Base-by-base conservation (phyloP, 1,140 invertebrate genomes). In the Ooceraea biroi region DNA sequence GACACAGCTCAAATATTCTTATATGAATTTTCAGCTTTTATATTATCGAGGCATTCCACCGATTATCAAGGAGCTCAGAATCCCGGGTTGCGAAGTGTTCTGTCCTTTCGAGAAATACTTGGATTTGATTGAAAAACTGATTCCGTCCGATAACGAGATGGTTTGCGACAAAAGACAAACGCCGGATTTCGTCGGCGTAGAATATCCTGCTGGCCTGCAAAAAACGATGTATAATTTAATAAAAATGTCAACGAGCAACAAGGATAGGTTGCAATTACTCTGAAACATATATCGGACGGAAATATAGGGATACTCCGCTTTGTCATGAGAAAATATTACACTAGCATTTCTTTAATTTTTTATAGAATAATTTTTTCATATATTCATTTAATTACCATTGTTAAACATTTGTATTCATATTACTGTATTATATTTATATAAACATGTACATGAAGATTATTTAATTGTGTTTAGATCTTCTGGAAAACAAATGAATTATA, bases 11-110 rank as follows among this genome's bases (percentile, higher is more conserved):
- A 65, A 50, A 65, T 57, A 19, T 8, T 11, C 17, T 3, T 58
- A 55, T 27, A 5, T 7, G 1, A 46, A 48, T 66, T 25, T 83
- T 4, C 30, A 91, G 89, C 30, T 91, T 8, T 10, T 85, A 88
- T 96, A 71, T 96, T 94, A 88, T 91, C 95, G 74, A 91, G 95
- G 68, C 95, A 96, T 91, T 90, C 95, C 85, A 92, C 94, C 14
- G 74, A 91, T 92, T 11, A 93, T 95, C 7, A 85, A 91, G 60
- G 93, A 93, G 52, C 83, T 96, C 0, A 93, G 83, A n/a, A 90
- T 96, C 22, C 96, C 96, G 17, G 95, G 95, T 10, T 96, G 96
- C 91, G 92, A 94, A 0, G 85, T 89, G 19, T 91, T 95, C 55
- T 96, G 96, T 86, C 95, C 95, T 0, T 85, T 96, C 58, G 90